Conservation (phyloP, 2,113 vertebrate species). For the Artemisiospiza belli region DNA sequence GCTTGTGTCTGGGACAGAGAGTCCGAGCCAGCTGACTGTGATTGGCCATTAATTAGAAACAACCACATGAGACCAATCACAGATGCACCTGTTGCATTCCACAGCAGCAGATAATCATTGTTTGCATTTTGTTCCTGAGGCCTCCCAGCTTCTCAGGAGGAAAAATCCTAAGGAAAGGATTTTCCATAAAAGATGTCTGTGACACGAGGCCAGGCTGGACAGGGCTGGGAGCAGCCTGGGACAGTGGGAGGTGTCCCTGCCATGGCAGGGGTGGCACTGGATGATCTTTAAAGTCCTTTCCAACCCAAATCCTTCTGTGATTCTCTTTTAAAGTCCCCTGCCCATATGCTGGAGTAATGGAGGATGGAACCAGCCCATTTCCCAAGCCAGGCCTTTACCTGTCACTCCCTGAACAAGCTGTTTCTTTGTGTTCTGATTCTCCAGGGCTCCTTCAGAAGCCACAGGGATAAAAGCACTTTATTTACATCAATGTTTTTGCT, state of each 20-base stretch:
- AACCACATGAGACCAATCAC: no score
- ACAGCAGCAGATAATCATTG: no score
- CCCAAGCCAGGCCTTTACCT: not conserved
- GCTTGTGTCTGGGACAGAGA: no score
- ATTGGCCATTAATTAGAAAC: no score
- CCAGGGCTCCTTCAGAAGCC: not conserved
- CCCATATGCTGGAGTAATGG: not conserved
- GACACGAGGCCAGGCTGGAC: no score
- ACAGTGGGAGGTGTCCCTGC: not conserved
- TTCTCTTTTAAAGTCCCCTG: not conserved
- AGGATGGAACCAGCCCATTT: not conserved
- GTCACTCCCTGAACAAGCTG: not conserved
- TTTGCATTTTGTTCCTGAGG: no score
- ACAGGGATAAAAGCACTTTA: conserved; percentile 32
- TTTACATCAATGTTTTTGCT: conserved; percentile 35
- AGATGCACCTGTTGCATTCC: no score
- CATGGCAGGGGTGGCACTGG: not conserved
- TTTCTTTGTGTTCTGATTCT: not conserved
- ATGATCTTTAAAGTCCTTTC: not conserved
- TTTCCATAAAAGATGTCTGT: no score
- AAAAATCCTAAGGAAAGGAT: no score
- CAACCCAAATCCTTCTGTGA: not conserved
- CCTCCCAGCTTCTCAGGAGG: no score
- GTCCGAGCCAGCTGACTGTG: no score
- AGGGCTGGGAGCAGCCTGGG: no score